phyloP scores from a whole-genome alignment of 2,888 invertebrate genomes.

The Parasteatoda lunata region DNA sequence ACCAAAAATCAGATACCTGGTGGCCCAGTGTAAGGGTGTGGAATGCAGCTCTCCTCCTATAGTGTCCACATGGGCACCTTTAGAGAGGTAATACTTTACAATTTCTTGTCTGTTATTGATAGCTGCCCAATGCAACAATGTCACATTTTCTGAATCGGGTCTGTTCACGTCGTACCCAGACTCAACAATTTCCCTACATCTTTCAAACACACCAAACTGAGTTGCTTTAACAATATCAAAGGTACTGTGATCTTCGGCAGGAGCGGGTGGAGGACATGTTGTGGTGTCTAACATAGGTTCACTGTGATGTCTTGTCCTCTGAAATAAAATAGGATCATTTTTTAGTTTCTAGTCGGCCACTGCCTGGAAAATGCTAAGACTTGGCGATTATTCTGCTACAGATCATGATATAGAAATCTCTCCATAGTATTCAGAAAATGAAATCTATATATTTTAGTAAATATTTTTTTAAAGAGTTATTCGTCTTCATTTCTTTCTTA shows the following conservation, averaged over 20 bases:
- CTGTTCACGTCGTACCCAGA: slow-evolving; percentile 95
- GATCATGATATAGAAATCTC: too few species aligned
- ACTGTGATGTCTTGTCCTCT: slow-evolving; percentile 63
- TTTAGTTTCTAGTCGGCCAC: too few species aligned
- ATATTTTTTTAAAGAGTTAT: too few species aligned
- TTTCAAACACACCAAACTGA: slow-evolving; percentile 91
- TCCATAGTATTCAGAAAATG: too few species aligned
- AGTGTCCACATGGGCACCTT: slow-evolving; percentile 91
- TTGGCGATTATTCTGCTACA: too few species aligned
- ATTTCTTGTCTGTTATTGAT: slow-evolving; percentile 97
- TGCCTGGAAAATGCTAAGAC: too few species aligned
- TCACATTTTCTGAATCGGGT: slow-evolving; percentile 93
- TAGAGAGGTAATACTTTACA: slow-evolving; percentile 88
- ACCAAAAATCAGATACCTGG: slow-evolving; percentile 78
- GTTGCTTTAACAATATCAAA: slow-evolving; percentile 96
- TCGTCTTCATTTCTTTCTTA: too few species aligned
- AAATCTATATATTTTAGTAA: too few species aligned
- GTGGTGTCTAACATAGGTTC: slow-evolving; percentile 59
- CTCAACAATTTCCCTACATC: slow-evolving; percentile 85
- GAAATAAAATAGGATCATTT: neutral
- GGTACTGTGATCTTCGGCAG: slow-evolving; percentile 62
- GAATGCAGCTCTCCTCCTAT: slow-evolving; percentile 96
- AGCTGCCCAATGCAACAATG: slow-evolving; percentile 98
- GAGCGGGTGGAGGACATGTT: slow-evolving; percentile 36
- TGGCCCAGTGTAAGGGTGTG: slow-evolving; percentile 98